Evolutionary conservation across 2,797 vertebrate genomes (phyloP).

Genomic region (Telmatherina bonti): DNA sequence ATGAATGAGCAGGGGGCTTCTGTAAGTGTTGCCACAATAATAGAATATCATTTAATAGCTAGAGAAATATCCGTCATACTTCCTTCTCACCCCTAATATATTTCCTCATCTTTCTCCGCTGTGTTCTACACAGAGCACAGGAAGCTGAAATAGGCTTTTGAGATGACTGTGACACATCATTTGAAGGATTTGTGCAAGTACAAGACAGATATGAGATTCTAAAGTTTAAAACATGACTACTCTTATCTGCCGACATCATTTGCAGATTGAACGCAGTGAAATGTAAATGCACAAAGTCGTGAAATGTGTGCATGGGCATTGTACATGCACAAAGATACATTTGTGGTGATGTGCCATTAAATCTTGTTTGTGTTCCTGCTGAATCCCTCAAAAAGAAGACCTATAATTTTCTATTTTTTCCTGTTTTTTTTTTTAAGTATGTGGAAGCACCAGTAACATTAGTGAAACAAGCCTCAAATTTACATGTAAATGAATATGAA

Average conservation of each 20-base stretch:
- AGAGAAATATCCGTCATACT: slow-evolving; percentile 28
- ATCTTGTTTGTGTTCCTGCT: slow-evolving; percentile 11
- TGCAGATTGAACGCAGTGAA: neutral
- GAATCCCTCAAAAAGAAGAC: too few relatives aligned
- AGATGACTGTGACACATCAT: slow-evolving; percentile 21
- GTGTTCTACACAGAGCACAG: slow-evolving; percentile 13
- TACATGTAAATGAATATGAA: too few relatives aligned
- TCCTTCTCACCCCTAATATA: neutral
- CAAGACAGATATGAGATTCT: neutral
- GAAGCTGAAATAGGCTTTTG: slow-evolving; percentile 22
- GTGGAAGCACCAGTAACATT: too few relatives aligned
- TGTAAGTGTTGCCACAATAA: slow-evolving; percentile 4
- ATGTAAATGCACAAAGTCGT: too few relatives aligned
- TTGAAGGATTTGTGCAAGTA: slow-evolving; percentile 9
- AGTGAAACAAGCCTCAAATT: too few relatives aligned
- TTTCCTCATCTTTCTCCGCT: neutral
- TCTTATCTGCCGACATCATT: slow-evolving; percentile 16
- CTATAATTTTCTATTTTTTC: too few relatives aligned
- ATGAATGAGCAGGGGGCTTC: slow-evolving; percentile 7
- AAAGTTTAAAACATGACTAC: slow-evolving; percentile 2
- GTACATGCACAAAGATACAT: neutral
- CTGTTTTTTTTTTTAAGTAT: too few relatives aligned
- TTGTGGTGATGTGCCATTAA: neutral
- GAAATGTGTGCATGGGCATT: neutral
- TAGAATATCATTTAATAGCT: slow-evolving; percentile 15